phyloP scores from a whole-genome alignment of 2,113 vertebrate genomes.

The Erpornis zantholeuca region DNA sequence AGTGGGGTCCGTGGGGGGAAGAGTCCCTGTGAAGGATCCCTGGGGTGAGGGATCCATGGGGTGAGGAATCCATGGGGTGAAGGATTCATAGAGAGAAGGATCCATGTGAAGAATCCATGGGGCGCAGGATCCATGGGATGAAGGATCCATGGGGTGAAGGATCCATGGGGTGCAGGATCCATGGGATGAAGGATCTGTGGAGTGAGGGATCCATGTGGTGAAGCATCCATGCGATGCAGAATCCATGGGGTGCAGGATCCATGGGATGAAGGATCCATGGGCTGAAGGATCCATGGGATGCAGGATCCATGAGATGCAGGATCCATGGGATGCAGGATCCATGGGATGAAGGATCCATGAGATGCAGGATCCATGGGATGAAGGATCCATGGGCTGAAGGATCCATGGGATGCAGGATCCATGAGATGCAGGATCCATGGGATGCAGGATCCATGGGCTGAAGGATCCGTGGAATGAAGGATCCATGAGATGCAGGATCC shows the following conservation, averaged over 20 bases:
- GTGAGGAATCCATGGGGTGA: neutral
- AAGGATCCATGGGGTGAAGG: neutral
- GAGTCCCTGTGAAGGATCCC: too few species aligned
- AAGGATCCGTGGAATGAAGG: neutral
- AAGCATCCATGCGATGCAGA: too few species aligned
- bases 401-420: neutral
- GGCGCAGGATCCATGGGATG: neutral
- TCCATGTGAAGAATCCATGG: neutral
- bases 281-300: neutral
- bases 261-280: neutral
- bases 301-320: neutral
- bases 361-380: neutral
- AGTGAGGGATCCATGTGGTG: neutral
- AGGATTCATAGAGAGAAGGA: neutral
- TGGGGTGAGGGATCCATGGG: neutral
- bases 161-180: neutral
- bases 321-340: neutral
- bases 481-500: neutral
- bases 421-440: neutral
- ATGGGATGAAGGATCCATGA: neutral
- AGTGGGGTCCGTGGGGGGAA: rapidly evolving
- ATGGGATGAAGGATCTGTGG: neutral
- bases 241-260: neutral
- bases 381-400: neutral
- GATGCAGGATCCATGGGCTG: neutral